Evolutionary conservation across 2,113 vertebrate genomes (phyloP).

Genomic region (Ranitomeya variabilis): DNA sequence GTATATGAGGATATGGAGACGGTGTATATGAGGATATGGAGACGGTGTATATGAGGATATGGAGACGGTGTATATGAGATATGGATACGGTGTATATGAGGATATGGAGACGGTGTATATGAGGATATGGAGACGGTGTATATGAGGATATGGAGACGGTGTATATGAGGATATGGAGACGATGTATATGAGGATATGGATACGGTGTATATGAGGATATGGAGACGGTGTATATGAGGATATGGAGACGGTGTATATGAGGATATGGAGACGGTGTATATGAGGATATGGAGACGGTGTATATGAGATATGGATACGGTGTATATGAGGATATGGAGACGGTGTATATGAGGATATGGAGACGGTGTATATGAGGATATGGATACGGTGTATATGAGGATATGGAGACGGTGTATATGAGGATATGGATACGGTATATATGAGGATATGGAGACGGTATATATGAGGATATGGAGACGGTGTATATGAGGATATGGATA

Average conservation of each 20-base stretch:
- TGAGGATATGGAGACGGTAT: neutral
- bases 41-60: neutral
- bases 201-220: neutral
- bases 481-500: neutral
- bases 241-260: too few relatives aligned
- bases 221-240: neutral
- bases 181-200: neutral
- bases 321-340: neutral
- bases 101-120: neutral
- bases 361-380: too few relatives aligned
- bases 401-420: too few relatives aligned
- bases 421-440: too few relatives aligned
- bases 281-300: neutral
- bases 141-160: neutral
- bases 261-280: too few relatives aligned
- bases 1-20: neutral
- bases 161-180: neutral
- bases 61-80: neutral
- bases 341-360: too few relatives aligned
- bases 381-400: too few relatives aligned
- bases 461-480: neutral
- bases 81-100: neutral
- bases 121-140: neutral
- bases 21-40: neutral
- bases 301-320: neutral